phyloP scores from a whole-genome alignment of 2,113 vertebrate genomes.

The Clarias macrocephalus region DNA sequence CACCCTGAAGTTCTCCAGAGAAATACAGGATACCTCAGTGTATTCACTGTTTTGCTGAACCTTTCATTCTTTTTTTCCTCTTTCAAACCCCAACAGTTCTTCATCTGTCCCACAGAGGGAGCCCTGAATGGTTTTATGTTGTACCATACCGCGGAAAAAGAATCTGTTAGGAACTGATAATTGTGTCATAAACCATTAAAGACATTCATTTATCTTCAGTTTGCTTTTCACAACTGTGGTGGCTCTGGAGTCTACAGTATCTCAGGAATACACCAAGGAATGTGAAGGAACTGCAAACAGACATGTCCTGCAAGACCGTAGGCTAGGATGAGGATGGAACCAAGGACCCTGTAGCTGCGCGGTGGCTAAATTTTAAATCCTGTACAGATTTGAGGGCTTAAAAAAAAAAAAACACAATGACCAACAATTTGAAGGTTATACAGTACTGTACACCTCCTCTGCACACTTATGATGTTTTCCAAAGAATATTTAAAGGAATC shows the following conservation, averaged over 20 bases:
- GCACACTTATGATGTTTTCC: too few species aligned
- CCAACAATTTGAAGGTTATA: too few species aligned
- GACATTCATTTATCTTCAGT: not conserved
- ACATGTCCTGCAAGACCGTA: not conserved
- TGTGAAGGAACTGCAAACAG: not conserved
- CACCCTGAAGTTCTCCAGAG: constrained; percentile 5
- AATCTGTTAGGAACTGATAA: not conserved
- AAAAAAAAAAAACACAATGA: too few species aligned
- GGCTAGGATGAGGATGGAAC: too few species aligned
- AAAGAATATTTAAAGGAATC: not conserved
- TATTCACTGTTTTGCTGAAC: not conserved
- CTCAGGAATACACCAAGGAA: not conserved
- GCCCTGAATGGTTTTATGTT: not conserved
- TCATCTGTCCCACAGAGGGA: not conserved
- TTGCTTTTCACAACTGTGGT: not conserved
- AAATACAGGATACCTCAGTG: not conserved
- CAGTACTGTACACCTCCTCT: too few species aligned
- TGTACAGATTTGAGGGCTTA: too few species aligned
- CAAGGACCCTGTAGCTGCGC: not conserved
- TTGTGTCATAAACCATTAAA: not conserved
- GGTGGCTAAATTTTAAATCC: not conserved
- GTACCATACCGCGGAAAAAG: not conserved
- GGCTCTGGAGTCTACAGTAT: not conserved
- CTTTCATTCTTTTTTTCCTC: not conserved
- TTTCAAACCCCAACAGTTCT: not conserved